Evolutionary conservation across 1,140 invertebrate species (phyloP), one percentile per base, ranked within the genome.

Genomic region (Drosophila santomea): DNA sequence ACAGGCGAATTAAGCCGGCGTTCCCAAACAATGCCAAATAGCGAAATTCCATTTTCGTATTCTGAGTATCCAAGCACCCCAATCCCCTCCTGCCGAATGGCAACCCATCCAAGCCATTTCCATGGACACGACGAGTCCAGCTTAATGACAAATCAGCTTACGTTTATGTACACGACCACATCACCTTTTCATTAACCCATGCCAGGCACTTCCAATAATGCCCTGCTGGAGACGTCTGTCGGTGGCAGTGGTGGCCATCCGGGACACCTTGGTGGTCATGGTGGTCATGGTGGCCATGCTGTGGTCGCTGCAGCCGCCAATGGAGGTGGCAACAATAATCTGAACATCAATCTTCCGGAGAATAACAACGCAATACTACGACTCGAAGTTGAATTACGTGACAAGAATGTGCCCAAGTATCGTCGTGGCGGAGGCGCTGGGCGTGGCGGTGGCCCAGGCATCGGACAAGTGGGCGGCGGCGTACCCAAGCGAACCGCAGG

Each of bases 331-430:
- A 91, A 90, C 77, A 92, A 92, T 90, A 92, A 92, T 78, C 82
- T 92, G 64, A 92, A 92, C 85, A 91, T 91, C 75, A 92, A 91
- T 86, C 88, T 91, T 73, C 83, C 91, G 61, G 84, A 90, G 72
- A 84, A 90, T 76, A 90, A 91, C 81, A 91, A 93, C 76, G 91
- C 90, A 80, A 78, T 92, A 69, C 78, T 93, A 59, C 82, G 89
- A 78, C 84, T 93, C 71, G 93, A 93, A 89, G 92, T 93, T 74
- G 91, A 93, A 83, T 81, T 93, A 90, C 92, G 92, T 90, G 93
- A 93, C 83, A 93, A 93, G 91, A 90, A 93, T 86, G 80, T 83
- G 73, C 80, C 91, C 63, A 92, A 89, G 66, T 91, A 80, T 79
- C 90, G 76, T 63, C 85, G 75, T 47, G 72, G 59, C 17, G 60